Conservation (phyloP, 2,797 vertebrate genomes). For the Buphagus erythrorhynchus region DNA sequence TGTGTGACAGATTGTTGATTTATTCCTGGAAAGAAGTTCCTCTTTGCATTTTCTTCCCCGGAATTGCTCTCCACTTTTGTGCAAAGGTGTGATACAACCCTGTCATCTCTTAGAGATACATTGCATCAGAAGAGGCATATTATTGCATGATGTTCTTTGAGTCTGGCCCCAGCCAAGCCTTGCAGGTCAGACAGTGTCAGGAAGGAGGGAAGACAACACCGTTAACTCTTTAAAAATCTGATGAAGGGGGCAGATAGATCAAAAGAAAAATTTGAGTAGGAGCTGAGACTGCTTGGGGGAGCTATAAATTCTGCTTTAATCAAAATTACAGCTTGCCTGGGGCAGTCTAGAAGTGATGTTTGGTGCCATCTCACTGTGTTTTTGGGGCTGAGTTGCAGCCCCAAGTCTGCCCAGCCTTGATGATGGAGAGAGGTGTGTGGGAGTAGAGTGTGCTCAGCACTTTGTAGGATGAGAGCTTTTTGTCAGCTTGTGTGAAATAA, state of each 20-base stretch:
- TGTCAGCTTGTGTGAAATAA: background rate
- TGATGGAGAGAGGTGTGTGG: background rate
- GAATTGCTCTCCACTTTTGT: background rate
- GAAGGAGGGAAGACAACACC: background rate
- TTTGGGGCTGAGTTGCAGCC: background rate
- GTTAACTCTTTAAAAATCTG: background rate
- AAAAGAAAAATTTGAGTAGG: background rate
- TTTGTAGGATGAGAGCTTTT: background rate
- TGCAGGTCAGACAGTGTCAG: background rate
- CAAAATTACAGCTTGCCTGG: background rate
- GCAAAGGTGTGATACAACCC: background rate
- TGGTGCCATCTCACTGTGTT: background rate
- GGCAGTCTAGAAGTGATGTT: background rate
- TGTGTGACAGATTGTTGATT: background rate
- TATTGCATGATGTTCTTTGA: background rate
- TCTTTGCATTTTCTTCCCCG: conserved; percentile 5
- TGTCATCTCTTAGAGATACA: background rate
- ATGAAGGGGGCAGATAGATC: background rate
- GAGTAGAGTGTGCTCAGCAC: background rate
- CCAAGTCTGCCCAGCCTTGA: background rate
- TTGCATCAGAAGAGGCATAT: background rate
- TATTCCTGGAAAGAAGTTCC: background rate
- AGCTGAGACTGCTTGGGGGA: background rate
- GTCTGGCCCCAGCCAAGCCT: background rate
- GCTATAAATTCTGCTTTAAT: background rate